Base-by-base conservation (phyloP, 1,140 invertebrate species). In the Temnothorax nylanderi region DNA sequence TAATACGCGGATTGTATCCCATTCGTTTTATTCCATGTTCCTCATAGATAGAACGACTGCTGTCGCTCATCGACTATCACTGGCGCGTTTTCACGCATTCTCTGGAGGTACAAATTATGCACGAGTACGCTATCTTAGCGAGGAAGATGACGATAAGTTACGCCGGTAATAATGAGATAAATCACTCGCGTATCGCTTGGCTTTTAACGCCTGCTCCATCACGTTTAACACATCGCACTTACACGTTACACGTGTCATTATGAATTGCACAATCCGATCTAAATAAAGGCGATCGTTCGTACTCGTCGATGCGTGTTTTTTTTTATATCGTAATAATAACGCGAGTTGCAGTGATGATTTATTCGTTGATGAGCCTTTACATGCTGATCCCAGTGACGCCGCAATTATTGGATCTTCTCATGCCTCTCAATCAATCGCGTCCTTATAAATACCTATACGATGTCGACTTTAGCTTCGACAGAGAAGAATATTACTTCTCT, bases 61-160 rank as follows among this genome's bases (percentile, higher is more conserved):
- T 80, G 13, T 69, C 34, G 37, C 47, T 80, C 13, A 56, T 80
- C n/a, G 34, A 81, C 41, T 81, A 81, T 81, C 65, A 71, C 18
- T 71, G 77, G 34, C 47, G 21, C 2, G 21, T 80, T 54, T 80
- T 80, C 8, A 67, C 44, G n/a, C 77, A 80, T 69, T 54, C 62
- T 11, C 7, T 69, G 16, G 76, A 67, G 4, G 21, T 54, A 41
- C 21, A 60, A 64, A 56, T 80, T 41, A 56, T 80, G 77, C 62
- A 56, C 5, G 60, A 80, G 16, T 80, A 69, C 21, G 77, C 62
- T 69, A 1, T 80, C 16, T 0, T 54, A 41, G 77, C 37, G 44
- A 41, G 51, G 10, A 81, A 58, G 32, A 71, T 81, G 1, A 72
- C 65, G 21, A 71, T 81, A n/a, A 8, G 16, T 58, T 81, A 71